Base-by-base conservation (phyloP, 2,113 vertebrate species). In the Eretmochelys imbricata region DNA sequence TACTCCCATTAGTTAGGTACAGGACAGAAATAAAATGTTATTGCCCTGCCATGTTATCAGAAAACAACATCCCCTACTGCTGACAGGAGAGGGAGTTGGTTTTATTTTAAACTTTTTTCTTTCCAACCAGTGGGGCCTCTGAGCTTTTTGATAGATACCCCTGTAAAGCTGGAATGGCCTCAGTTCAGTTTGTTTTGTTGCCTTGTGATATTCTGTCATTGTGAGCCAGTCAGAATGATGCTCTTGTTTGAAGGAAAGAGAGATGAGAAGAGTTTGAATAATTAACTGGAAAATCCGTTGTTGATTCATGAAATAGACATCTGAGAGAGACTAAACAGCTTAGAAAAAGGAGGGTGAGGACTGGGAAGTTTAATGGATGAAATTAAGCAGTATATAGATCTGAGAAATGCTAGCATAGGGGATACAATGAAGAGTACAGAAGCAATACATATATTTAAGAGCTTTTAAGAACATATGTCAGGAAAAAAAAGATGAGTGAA, bases 231-330 rank as follows among this genome's bases (percentile, higher is more conserved):
- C 91, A 91, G 93, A 82, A 59, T 82, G 90, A 89, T 38, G 35
- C 4, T 83, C 53, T 51, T 87, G 46, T 92, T 91, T n/a, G 88
- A 29, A 42, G 42, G n/a, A 87, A 79, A 91, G 84, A 85, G 4
- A 29, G 35, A 75, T 84, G 54, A 89, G 76, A 91, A 90, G 72
- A 59, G 11, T 84, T 97, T 96, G 96, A 93, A 96, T 93, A 97
- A 96, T 93, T 96, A 96, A 93, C 78, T 93, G 89, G 92, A 96
- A 96, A 93, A 96, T 91, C 86, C 82, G 80, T 94, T 97, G 87
- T 90, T 89, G 57, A 95, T 93, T 97, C 91, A 94, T 46, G 91
- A 78, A 85, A 94, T 95, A 95, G 85, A 91, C 89, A 85, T 76
- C 62, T 85, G 89, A 96, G 57, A 90, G 88, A 51, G 90, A 87